These are phyloP conservation scores for Cavia porcellus DNA, from an alignment of 2,113 vertebrate genomes.

Conservation along the genomic window DNA sequence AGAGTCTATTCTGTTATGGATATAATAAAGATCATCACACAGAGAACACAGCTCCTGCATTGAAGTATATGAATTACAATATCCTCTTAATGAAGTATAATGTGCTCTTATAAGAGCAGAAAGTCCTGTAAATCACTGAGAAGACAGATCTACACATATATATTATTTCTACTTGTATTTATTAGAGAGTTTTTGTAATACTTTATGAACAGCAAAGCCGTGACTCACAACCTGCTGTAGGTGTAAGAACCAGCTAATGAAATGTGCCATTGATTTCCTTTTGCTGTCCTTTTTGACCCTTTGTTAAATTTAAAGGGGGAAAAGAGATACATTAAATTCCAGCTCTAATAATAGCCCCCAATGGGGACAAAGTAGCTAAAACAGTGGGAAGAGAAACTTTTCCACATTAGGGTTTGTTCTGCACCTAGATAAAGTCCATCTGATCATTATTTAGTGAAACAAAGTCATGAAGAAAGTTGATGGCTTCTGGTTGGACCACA, in stretches of 20 bases:
- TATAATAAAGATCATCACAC: background rate
- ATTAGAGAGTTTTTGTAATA: conserved; percentile 37
- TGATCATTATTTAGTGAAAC: conserved; percentile 48
- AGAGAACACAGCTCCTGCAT: background rate
- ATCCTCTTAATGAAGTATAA: too few relatives aligned
- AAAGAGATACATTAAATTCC: conserved; percentile 68
- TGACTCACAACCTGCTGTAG: conserved; percentile 25
- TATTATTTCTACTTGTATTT: conserved; percentile 27
- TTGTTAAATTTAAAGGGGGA: conserved; percentile 67
- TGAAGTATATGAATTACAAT: background rate
- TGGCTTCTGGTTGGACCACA: conserved; percentile 12
- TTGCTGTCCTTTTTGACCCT: conserved; percentile 64
- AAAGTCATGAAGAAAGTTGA: conserved; percentile 7
- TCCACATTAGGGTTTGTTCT: conserved; percentile 33
- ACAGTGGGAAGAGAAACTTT: conserved; percentile 15
- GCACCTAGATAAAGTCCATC: background rate
- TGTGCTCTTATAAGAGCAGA: background rate
- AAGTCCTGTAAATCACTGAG: background rate
- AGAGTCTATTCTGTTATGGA: background rate
- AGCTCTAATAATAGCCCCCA: conserved; percentile 71
- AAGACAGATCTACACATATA: background rate
- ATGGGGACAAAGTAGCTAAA: conserved; percentile 28
- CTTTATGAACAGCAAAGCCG: background rate
- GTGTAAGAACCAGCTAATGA: conserved; percentile 59
- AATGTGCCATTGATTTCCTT: conserved; percentile 74